Percentiles rank a stretch among this genome's conserved stretches.
These are phyloP conservation scores for Osedax frankpressi DNA, from an alignment of 2,888 invertebrate genomes.

Conservation along the genomic window DNA sequence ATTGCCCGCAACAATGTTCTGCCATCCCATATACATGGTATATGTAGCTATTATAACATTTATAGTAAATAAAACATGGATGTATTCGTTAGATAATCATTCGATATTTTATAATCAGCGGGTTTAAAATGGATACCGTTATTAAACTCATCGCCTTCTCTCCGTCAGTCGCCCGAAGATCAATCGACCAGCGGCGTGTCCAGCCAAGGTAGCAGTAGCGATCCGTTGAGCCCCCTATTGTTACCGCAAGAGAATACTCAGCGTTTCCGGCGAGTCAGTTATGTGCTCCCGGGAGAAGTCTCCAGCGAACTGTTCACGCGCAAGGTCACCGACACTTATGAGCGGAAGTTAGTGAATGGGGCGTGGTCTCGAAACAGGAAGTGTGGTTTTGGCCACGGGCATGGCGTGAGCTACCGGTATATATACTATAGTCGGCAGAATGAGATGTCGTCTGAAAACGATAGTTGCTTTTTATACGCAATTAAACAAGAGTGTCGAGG, in stretches of 20 bases:
- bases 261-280: neutral
- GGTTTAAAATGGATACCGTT: too few species aligned
- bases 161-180: neutral
- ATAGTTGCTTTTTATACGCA: too few species aligned
- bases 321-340: neutral
- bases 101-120: too few species aligned
- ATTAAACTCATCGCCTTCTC: neutral
- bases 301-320: neutral
- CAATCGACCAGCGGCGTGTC: neutral
- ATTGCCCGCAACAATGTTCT: too few species aligned
- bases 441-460: too few species aligned
- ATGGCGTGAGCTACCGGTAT: neutral
- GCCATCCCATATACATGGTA: too few species aligned
- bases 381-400: neutral
- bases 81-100: too few species aligned
- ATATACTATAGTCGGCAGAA: neutral
- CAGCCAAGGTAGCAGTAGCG: neutral
- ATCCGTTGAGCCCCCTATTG: too few species aligned
- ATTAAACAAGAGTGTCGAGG: too few species aligned
- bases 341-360: neutral
- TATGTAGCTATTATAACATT: too few species aligned
- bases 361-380: neutral
- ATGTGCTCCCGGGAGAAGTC: neutral
- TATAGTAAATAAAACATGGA: too few species aligned
- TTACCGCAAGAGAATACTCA: too few species aligned